Evolutionary conservation across 2,113 vertebrate genomes (phyloP).

Genomic region (Cyrtonyx montezumae): DNA sequence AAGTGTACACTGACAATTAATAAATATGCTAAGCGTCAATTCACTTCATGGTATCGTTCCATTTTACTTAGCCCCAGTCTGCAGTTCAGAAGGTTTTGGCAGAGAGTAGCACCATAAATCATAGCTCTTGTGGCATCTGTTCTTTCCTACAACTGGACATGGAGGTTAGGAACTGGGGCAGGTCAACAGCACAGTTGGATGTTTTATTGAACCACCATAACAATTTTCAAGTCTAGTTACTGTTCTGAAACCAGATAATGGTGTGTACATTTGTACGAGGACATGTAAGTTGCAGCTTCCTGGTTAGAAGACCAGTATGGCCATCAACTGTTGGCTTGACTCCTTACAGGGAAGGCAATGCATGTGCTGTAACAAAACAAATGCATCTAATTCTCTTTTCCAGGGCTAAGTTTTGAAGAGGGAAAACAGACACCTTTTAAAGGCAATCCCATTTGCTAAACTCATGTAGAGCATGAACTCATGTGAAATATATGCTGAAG

Average conservation of each 20-base stretch:
- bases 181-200: not conserved
- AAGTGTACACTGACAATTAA: constrained; percentile 8
- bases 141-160: not conserved
- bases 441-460: not conserved
- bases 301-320: not conserved
- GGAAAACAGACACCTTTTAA: not conserved
- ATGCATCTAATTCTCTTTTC: not conserved
- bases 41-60: not conserved
- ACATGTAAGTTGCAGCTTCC: not conserved
- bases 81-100: constrained; percentile 50
- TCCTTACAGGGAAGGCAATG: not conserved
- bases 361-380: not conserved
- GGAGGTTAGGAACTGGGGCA: not conserved
- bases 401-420: not conserved
- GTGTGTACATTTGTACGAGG: not conserved
- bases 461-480: accelerated
- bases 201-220: not conserved
- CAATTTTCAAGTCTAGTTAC: not conserved
- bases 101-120: constrained; percentile 10
- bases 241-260: not conserved
- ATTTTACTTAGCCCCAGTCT: not conserved
- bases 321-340: not conserved
- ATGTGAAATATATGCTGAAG: not conserved
- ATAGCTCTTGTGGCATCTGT: not conserved
- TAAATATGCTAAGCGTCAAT: constrained; percentile 14